Base-by-base conservation (phyloP, 2,797 vertebrate genomes). In the Sebastes nivosus region DNA sequence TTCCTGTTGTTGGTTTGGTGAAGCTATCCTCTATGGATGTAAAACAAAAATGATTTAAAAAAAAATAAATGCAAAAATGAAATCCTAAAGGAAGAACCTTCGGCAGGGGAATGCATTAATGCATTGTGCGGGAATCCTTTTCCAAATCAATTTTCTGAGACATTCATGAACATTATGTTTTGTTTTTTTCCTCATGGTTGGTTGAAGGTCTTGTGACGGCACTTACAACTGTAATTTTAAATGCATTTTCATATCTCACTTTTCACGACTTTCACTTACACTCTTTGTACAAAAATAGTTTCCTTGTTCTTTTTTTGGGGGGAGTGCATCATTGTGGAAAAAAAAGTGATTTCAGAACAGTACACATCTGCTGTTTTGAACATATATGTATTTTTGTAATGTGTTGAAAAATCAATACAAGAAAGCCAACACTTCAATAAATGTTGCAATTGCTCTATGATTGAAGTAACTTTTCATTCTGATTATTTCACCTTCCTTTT, bases 21-120 rank as follows among this genome's bases (percentile, higher is more conserved):
- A 95, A 96, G 91, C 87, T 96, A 97, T 98, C 96, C 97, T 97
- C 95, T 93, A 93, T 95, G 97, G 97, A 97, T 98, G 95, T 98
- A 97, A 97, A 97, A 93, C 67, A 87, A 79, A 67, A 85, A 84
- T 25, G 25, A 68, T 74, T n/a, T 24, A 3, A 36, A 77, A 79
- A 79, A 69, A 83, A 50, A n/a, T 13, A 67, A 67, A 8, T 18
- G 81, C 77, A 81, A 77, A 78, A 93, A 80, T 66, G 79, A 87
- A 80, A 82, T 84, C 50, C 55, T 79, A 67, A 87, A 81, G 78
- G 50, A 82, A 65, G 69, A 86, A 76, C 68, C 76, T 90, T 89
- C 50, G 59, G 73, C 76, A 82, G 87, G 87, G 72, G 83, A 85
- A 87, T 38, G 82, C 71, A 84, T 46, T 46, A 46, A 52, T 71